phyloP scores from a whole-genome alignment of 2,797 vertebrate genomes.

The Spizella passerina region DNA sequence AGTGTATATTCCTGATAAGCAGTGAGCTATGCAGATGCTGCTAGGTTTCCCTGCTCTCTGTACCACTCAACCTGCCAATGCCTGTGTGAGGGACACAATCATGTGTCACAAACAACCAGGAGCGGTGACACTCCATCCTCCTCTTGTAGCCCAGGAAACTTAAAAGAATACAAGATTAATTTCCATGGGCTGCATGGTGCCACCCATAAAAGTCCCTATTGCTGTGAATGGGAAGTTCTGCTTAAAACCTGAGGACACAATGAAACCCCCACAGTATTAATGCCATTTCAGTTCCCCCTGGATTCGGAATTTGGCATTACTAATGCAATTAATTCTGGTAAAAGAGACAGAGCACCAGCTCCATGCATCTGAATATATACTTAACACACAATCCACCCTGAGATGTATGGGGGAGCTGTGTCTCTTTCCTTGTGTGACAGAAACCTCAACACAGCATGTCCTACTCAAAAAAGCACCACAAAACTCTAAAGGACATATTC shows the following conservation, averaged over 20 bases:
- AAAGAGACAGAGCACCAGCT: not conserved
- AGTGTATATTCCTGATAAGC: constrained; percentile 79
- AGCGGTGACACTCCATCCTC: constrained; percentile 21
- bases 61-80: constrained; percentile 53
- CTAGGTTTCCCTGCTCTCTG: constrained; percentile 49
- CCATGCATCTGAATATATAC: not conserved
- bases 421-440: not conserved
- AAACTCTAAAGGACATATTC: not conserved
- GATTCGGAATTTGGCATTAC: not conserved
- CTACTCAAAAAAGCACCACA: not conserved
- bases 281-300: not conserved
- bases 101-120: not conserved
- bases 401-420: not conserved
- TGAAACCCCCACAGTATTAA: not conserved
- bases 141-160: constrained; percentile 38
- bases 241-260: not conserved
- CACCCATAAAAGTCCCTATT: not conserved
- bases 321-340: constrained; percentile 40
- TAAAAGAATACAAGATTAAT: constrained; percentile 60
- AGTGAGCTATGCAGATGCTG: constrained; percentile 71
- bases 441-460: not conserved
- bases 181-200: not conserved
- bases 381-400: not conserved
- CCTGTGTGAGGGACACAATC: constrained; percentile 1
- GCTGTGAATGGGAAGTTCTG: not conserved